Percentiles rank a stretch among this genome's conserved stretches.
phyloP scores from a whole-genome alignment of 2,888 invertebrate species.

The Pheosia tremula region DNA sequence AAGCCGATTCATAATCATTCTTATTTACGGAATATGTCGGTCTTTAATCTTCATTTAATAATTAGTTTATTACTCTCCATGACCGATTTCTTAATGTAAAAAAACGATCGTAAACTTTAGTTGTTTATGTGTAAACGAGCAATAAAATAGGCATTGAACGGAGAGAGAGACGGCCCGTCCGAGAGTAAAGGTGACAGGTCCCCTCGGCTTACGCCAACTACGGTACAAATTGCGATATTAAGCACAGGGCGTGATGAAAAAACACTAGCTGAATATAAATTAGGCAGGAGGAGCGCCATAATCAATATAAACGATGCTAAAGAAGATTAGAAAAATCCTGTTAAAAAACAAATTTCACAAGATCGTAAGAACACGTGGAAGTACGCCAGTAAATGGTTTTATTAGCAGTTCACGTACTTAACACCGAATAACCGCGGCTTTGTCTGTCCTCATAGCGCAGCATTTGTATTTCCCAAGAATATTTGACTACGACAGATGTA shows the following conservation, averaged over 20 bases:
- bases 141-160: slow-evolving; percentile 71
- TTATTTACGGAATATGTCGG: slow-evolving; percentile 46
- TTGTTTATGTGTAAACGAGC: slow-evolving; percentile 70
- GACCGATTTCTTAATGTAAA: slow-evolving; percentile 60
- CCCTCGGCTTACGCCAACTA: slow-evolving; percentile 81
- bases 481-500: too few relatives aligned
- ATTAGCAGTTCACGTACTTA: slow-evolving; percentile 11
- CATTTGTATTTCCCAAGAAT: not conserved
- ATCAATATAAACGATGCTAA: slow-evolving; percentile 85
- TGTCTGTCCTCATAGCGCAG: slow-evolving; percentile 12
- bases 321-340: slow-evolving; percentile 84
- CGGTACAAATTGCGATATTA: slow-evolving; percentile 84
- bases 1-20: slow-evolving; percentile 55
- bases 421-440: slow-evolving; percentile 11
- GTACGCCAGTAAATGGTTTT: slow-evolving; percentile 20
- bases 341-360: slow-evolving; percentile 80
- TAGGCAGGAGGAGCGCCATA: slow-evolving; percentile 81
- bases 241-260: slow-evolving; percentile 84
- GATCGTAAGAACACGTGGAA: slow-evolving; percentile 65
- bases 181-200: slow-evolving; percentile 77
- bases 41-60: slow-evolving; percentile 60
- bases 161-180: slow-evolving; percentile 66
- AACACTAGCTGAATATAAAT: slow-evolving; percentile 85
- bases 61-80: slow-evolving; percentile 58
- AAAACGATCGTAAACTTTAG: slow-evolving; percentile 61